Evolutionary conservation across 2,797 vertebrate species (phyloP), one percentile per base, ranked within the genome.

Genomic region (Antennarius maculatus): DNA sequence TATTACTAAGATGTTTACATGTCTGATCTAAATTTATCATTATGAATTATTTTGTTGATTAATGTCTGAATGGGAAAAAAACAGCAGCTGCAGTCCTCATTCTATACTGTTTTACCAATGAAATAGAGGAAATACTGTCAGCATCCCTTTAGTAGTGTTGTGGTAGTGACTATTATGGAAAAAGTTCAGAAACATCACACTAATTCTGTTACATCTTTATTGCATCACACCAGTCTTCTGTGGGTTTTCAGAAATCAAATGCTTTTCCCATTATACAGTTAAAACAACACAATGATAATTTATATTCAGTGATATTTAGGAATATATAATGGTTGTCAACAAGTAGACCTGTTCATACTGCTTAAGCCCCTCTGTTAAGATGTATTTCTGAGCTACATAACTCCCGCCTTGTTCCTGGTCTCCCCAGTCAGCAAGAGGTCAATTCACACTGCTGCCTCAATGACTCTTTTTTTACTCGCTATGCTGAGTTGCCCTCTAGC

Each of bases 371-470:
- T 17, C 27, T 23, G 63, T 85, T 70, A 76, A 70, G 69, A 79
- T 86, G 80, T 80, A 61, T 82, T 71, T 70, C 61, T 50, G 28
- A 49, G 69, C 72, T 64, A 56, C 69, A 91, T 90, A 91, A 89
- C 83, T 83, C 73, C 55, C 48, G 79, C 82, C 87, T 91, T 93
- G 86, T 91, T 89, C 84, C 81, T 70, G 68, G 54, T 78, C 60
- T 63, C 47, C 47, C 63, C 89, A 87, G 90, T 92, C 90, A 89
- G 76, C 82, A 86, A 87, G 75, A 79, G 87, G 85, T 93, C 88
- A 91, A 64, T 52, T 79, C 74, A 80, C 69, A 77, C 76, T 73
- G 79, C 72, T 82, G 69, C 59, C 65, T 67, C 77, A 66, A 52
- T 73, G 78, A 89, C 70, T 74, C 71, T 61, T 78, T 76, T 76